Evolutionary conservation across 2,888 invertebrate genomes (phyloP).

Genomic region (Hanleya hanleyi): DNA sequence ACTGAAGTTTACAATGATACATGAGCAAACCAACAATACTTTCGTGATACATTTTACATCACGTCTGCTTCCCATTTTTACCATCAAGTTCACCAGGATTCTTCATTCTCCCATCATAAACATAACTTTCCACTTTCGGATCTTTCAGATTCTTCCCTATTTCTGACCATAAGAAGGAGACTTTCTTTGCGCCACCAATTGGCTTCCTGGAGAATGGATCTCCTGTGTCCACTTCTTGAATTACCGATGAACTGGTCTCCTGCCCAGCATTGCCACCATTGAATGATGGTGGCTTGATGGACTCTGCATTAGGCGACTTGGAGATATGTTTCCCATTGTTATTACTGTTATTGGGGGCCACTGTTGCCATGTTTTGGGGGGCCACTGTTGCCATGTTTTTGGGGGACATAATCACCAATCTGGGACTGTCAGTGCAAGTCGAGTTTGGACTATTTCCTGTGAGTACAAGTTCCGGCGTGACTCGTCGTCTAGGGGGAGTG

Average conservation of each 20-base stretch:
- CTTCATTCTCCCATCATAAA: conserved; percentile 1
- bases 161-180: background rate
- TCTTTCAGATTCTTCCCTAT: conserved; percentile 6
- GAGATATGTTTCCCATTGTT: background rate
- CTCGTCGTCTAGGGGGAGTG: background rate
- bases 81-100: background rate
- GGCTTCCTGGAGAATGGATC: background rate
- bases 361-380: background rate
- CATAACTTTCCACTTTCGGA: conserved; percentile 2
- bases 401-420: background rate
- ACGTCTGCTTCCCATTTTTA: too few relatives aligned
- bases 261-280: background rate
- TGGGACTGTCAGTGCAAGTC: background rate
- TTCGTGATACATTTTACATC: too few relatives aligned
- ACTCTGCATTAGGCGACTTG: background rate
- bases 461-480: too few relatives aligned
- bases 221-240: background rate
- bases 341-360: background rate
- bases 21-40: too few relatives aligned
- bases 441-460: background rate
- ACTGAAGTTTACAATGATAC: too few relatives aligned
- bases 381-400: background rate
- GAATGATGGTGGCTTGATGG: background rate
- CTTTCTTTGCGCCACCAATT: background rate
- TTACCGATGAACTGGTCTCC: background rate